Percentiles rank a stretch among this genome's conserved stretches.
Conservation (phyloP, 2,888 invertebrate genomes). For the Lithosia quadra region DNA sequence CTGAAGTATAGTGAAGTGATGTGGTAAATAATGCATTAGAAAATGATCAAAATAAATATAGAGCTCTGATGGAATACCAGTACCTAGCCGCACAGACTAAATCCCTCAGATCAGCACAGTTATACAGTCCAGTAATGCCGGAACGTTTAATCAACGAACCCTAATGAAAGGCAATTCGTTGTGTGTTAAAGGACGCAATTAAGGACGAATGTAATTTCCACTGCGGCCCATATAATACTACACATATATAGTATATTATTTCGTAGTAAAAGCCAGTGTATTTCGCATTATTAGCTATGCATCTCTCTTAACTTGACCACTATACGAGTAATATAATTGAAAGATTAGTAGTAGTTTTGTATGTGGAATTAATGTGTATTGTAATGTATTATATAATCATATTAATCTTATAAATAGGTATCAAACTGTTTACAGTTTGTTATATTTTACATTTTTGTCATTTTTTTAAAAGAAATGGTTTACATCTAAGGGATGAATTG, state of each 20-base stretch:
- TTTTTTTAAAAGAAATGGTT: too few relatives aligned
- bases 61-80: neutral
- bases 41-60: neutral
- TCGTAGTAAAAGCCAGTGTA: neutral
- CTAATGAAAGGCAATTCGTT: slow-evolving; percentile 73
- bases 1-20: neutral
- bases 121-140: slow-evolving; percentile 47
- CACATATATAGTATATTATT: slow-evolving; percentile 19
- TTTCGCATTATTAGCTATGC: neutral
- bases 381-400: too few relatives aligned
- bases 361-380: too few relatives aligned
- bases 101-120: slow-evolving; percentile 9
- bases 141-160: slow-evolving; percentile 65
- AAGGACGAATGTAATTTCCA: slow-evolving; percentile 67
- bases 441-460: too few relatives aligned
- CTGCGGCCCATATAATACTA: slow-evolving; percentile 41
- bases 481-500: too few relatives aligned
- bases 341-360: neutral
- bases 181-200: slow-evolving; percentile 71
- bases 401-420: too few relatives aligned
- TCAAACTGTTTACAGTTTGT: neutral
- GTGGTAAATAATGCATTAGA: too few relatives aligned
- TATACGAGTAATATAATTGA: too few relatives aligned
- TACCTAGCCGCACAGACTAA: neutral
- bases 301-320: neutral